Conservation (phyloP, 1,140 invertebrate genomes). For the Dendroctonus ponderosae region DNA sequence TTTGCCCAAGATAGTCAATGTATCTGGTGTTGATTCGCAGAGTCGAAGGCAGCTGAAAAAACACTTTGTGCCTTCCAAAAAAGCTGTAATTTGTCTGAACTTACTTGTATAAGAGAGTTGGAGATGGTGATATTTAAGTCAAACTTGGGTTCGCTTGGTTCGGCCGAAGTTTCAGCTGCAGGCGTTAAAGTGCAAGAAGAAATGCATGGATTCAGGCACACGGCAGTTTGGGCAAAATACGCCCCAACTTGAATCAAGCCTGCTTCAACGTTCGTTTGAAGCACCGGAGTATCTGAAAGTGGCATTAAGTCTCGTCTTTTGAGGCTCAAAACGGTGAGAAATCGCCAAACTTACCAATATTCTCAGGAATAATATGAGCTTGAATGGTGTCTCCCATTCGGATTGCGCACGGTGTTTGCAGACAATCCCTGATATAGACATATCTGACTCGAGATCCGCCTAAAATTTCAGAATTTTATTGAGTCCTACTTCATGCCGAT, state of each 20-base stretch:
- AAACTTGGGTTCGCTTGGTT: background rate
- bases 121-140: background rate
- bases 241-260: background rate
- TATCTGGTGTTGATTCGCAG: slow-evolving; percentile 1
- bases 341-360: background rate
- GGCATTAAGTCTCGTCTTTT: background rate
- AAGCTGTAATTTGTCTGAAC: no score
- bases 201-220: background rate
- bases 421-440: no score
- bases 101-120: background rate
- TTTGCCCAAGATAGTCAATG: background rate
- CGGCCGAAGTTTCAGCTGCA: background rate
- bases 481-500: no score
- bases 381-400: no score
- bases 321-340: background rate
- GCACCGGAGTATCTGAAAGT: slow-evolving; percentile 5
- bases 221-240: background rate
- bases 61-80: no score
- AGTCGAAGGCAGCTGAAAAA: slow-evolving; percentile 1
- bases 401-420: no score
- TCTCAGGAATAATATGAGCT: no score
- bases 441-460: no score
- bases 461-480: no score
- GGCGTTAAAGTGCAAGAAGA: background rate
- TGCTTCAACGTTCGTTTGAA: background rate